These are phyloP conservation scores for Haemorhous mexicanus DNA, from an alignment of 2,113 vertebrate species.

Conservation along the genomic window DNA sequence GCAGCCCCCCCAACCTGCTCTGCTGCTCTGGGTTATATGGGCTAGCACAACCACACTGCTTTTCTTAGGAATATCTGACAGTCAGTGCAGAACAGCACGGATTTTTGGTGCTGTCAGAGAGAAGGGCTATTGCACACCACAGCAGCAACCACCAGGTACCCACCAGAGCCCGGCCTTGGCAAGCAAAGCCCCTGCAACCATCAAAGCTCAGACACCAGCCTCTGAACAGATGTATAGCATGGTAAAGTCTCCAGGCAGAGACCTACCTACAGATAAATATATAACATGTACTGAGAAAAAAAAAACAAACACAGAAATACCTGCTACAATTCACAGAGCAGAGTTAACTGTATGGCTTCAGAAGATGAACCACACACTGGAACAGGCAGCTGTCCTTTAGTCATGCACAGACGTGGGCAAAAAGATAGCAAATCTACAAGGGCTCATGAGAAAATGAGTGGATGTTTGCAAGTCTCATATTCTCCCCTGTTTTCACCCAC, in stretches of 20 bases:
- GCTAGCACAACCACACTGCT: background rate
- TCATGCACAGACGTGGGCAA: background rate
- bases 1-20: too few species aligned
- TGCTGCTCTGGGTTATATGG: background rate
- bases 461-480: background rate
- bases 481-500: background rate
- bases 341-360: background rate
- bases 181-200: background rate
- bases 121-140: background rate
- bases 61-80: background rate
- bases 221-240: accelerated
- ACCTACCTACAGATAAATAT: background rate
- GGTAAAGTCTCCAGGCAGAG: background rate
- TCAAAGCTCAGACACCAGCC: background rate
- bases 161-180: background rate
- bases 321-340: background rate
- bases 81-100: background rate
- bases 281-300: accelerated
- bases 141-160: accelerated
- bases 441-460: background rate
- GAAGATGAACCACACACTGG: accelerated
- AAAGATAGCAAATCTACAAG: background rate
- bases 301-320: background rate
- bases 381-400: background rate
- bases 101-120: background rate